Evolutionary conservation across 2,113 vertebrate species (phyloP).

Genomic region (Epinephelus moara): DNA sequence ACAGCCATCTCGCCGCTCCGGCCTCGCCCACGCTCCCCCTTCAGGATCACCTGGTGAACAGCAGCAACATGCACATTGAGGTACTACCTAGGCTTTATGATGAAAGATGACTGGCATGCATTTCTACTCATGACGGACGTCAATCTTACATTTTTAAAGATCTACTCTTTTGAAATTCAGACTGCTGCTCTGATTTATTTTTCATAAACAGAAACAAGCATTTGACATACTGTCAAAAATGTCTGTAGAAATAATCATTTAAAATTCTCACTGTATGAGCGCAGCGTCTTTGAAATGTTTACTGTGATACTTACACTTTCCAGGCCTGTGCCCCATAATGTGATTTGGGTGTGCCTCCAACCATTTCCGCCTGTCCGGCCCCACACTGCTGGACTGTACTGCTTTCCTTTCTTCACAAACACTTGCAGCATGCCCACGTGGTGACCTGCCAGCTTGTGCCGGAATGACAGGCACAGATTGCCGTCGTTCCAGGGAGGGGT

Average conservation of each 20-base stretch:
- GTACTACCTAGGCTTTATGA: not conserved
- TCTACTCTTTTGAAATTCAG: not conserved
- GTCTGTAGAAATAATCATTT: not conserved
- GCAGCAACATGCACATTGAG: constrained; percentile 18
- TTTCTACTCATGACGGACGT: not conserved
- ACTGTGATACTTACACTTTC: constrained; percentile 89
- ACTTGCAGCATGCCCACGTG: constrained; percentile 93
- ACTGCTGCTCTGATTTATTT: constrained; percentile 16
- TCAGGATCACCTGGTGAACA: constrained; percentile 91
- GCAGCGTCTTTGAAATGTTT: not conserved
- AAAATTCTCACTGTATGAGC: not conserved
- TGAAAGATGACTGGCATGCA: not conserved
- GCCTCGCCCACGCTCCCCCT: constrained; percentile 90
- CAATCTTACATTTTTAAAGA: not conserved
- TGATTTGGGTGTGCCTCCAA: constrained; percentile 93
- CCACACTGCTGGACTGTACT: constrained; percentile 91
- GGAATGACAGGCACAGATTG: constrained; percentile 93
- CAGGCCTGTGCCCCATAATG: constrained; percentile 86
- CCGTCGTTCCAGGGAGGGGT: constrained; percentile 80
- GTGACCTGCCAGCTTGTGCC: constrained; percentile 90
- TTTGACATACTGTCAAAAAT: not conserved
- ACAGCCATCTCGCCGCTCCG: constrained; percentile 91
- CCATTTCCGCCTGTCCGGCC: constrained; percentile 90
- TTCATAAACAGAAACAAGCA: not conserved
- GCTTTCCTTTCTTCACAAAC: constrained; percentile 88